Conservation (phyloP, 2,888 invertebrate species). For the Andricus curvator region DNA sequence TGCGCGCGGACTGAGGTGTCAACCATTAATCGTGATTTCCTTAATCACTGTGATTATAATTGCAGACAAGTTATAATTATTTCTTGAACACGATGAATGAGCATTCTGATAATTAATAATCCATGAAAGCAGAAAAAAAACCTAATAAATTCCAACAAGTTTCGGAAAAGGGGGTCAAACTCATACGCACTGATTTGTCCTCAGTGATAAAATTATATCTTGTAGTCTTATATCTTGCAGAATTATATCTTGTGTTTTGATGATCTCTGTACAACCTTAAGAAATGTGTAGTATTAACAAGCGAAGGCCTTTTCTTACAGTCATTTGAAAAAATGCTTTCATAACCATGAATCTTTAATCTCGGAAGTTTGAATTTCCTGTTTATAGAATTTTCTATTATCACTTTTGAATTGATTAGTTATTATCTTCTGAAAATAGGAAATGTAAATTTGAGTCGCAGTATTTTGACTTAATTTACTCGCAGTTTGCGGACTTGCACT, state of each 20-base stretch:
- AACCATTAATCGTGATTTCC: not conserved
- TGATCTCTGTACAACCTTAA: not conserved
- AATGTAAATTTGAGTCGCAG: too few species aligned
- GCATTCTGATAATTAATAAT: not conserved
- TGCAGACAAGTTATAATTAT: not conserved
- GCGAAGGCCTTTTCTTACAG: not conserved
- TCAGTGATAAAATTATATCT: not conserved
- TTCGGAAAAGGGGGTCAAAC: slow-evolving; percentile 6
- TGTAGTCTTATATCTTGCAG: not conserved
- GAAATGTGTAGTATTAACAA: not conserved
- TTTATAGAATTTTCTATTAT: not conserved
- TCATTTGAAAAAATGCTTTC: not conserved
- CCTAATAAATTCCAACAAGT: not conserved
- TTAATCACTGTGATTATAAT: not conserved
- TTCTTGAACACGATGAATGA: not conserved
- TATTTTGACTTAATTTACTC: too few species aligned
- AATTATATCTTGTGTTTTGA: not conserved
- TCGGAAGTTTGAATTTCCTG: not conserved
- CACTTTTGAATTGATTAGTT: not conserved
- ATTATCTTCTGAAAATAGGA: too few species aligned
- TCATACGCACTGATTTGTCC: slow-evolving; percentile 2
- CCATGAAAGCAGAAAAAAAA: not conserved
- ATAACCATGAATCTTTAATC: not conserved
- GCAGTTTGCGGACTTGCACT: too few species aligned
- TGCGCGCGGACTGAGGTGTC: not conserved